phyloP scores from a whole-genome alignment of 2,113 vertebrate genomes.

The Macquaria australasica region DNA sequence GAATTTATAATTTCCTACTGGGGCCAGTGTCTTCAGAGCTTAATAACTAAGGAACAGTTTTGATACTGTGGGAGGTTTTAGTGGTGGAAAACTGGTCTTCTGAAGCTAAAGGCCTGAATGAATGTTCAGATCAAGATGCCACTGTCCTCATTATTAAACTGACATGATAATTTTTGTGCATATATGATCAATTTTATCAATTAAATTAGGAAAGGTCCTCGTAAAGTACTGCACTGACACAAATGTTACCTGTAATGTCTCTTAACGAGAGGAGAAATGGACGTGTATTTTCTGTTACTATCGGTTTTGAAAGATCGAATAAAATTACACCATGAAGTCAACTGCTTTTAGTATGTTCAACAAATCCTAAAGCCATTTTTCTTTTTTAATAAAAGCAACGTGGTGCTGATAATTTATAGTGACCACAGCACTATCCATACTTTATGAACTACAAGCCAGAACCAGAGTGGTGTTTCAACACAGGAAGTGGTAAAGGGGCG shows the following conservation, averaged over 20 bases:
- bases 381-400: too few relatives aligned
- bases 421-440: background rate
- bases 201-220: background rate
- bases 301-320: background rate
- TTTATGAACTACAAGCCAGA: constrained; percentile 4
- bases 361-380: background rate
- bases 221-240: background rate
- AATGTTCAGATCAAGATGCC: background rate
- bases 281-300: background rate
- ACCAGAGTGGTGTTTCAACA: background rate
- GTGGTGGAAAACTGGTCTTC: constrained; percentile 18
- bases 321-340: background rate
- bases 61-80: constrained; percentile 34
- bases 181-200: background rate
- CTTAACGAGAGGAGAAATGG: background rate
- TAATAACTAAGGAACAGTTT: constrained; percentile 50
- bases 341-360: background rate
- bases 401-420: background rate
- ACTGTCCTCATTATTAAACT: background rate
- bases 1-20: constrained; percentile 63
- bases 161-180: background rate
- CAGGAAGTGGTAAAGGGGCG: background rate
- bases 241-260: background rate
- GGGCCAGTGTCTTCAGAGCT: constrained; percentile 55
- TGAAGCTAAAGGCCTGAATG: constrained; percentile 15